Conservation (phyloP, 1,140 invertebrate species). For the Melipona quadrifasciata region DNA sequence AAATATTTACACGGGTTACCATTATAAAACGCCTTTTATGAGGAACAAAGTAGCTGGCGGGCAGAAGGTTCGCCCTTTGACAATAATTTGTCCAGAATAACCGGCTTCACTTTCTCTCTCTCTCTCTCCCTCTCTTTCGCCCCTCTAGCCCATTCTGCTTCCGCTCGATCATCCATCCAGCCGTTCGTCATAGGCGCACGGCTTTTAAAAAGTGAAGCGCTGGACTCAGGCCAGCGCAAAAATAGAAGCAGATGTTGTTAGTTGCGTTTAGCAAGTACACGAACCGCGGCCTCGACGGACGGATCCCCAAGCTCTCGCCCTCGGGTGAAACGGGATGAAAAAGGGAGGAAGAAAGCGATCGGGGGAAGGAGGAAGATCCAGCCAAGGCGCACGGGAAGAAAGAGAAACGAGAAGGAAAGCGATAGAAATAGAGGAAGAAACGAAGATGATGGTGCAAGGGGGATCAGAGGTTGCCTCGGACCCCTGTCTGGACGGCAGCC, state of each 20-base stretch:
- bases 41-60: constrained; percentile 64
- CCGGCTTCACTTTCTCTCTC: constrained; percentile 53
- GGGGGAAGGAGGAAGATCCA: not conserved
- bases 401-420: not conserved
- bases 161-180: constrained; percentile 79
- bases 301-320: constrained; percentile 1
- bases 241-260: constrained; percentile 82
- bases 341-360: constrained; percentile 9
- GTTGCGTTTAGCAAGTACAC: constrained; percentile 68
- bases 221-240: constrained; percentile 81
- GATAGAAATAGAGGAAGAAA: too few relatives aligned
- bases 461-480: not conserved
- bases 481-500: constrained; percentile 34
- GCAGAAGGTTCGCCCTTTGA: constrained; percentile 66
- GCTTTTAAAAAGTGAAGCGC: constrained; percentile 80
- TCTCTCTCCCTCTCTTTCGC: constrained; percentile 26
- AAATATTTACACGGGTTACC: constrained; percentile 63
- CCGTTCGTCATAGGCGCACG: constrained; percentile 78
- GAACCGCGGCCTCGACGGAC: constrained; percentile 37
- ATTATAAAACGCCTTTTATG: constrained; percentile 68
- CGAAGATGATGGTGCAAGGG: not conserved
- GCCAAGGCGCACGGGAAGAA: not conserved
- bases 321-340: constrained; percentile 4
- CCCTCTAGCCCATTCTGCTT: constrained; percentile 49
- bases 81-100: constrained; percentile 72